Base-by-base conservation (phyloP, 2,113 vertebrate species). In the Vulpes lagopus region DNA sequence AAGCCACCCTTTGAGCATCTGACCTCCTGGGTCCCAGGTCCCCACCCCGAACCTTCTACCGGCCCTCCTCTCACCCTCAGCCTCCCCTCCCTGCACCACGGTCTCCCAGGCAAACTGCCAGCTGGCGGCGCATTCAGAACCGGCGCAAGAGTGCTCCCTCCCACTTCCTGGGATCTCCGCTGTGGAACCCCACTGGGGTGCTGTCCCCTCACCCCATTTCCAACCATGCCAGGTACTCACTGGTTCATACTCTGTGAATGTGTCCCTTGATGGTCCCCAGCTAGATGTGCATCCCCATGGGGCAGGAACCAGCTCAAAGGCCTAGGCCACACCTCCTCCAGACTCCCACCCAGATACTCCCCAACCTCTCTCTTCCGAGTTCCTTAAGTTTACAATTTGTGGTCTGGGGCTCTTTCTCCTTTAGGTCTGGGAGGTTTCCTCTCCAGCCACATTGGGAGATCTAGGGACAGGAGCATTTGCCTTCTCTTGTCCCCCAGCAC, bases 61-160 rank as follows among this genome's bases (percentile, higher is more conserved):
- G 23, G 4, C 25, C 69, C 3, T 43, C 12, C 49, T 78, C 3
- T 1, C 2, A 1, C 27, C 60, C 80, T 67, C 4, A 1, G 38
- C 80, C 17, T 55, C 78, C 71, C 38, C 67, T 67, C 73, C 74
- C 51, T 2, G 23, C 55, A 64, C 78, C 30, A 43, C 67, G 53
- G 82, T n/a, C 83, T 88, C 82, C 80, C 65, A 83, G 86, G 32
- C 53, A 76, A 23, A 93, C 27, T 87, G 90, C 62, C n/a, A 73
- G 71, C 49, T n/a, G 78, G 79, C 12, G 57, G 60, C 25, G 0
- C 93, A 15, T 89, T 89, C 67, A 74, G 83, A 93, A 87, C 30
- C 6, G 74, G 79, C 15, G 0, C 78, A 59, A 84, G 43, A 9
- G 0, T 64, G 80, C 82, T 65, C 62, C 53, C 71, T 65, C 27